A percentile compares a stretch with the other conserved stretches of the same genome.
phyloP scores from a whole-genome alignment of 2,888 invertebrate genomes.

The Candidula unifasciata region DNA sequence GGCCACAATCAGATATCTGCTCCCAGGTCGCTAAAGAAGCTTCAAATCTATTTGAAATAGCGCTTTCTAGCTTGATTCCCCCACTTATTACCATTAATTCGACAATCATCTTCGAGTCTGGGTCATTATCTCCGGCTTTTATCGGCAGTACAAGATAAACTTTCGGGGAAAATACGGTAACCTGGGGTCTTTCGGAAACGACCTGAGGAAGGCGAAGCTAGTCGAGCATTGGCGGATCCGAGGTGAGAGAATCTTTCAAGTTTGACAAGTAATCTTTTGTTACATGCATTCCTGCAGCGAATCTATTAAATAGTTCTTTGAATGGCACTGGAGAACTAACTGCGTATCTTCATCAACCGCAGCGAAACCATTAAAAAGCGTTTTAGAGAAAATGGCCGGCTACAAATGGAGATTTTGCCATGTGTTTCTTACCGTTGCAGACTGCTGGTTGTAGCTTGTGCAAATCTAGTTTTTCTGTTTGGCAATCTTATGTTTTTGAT shows the following conservation, averaged over 20 bases:
- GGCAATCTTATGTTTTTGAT: not conserved
- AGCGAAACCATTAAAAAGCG: slow-evolving; percentile 30
- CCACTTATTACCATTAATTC: slow-evolving; percentile 32
- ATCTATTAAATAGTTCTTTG: slow-evolving; percentile 40
- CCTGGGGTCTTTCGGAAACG: slow-evolving; percentile 37
- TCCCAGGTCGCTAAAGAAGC: slow-evolving; percentile 9
- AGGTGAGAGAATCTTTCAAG: slow-evolving; percentile 41
- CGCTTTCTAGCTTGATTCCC: not conserved
- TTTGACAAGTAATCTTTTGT: slow-evolving; percentile 50
- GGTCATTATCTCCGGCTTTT: slow-evolving; percentile 18
- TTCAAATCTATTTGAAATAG: slow-evolving; percentile 22
- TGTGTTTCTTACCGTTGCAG: slow-evolving; percentile 22
- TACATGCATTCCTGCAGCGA: slow-evolving; percentile 17
- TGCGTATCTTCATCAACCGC: slow-evolving; percentile 12
- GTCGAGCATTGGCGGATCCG: slow-evolving; percentile 12
- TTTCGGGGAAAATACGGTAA: slow-evolving; percentile 38
- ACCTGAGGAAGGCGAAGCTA: slow-evolving; percentile 1
- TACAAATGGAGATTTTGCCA: not conserved
- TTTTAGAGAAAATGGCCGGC: slow-evolving; percentile 35
- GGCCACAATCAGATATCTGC: not conserved
- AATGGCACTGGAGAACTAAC: not conserved
- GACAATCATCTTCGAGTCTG: slow-evolving; percentile 10
- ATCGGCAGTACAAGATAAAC: slow-evolving; percentile 33
- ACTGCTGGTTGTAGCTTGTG: not conserved
- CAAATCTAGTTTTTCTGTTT: not conserved